These are phyloP conservation scores for Enteromius mattozi DNA, from an alignment of 2,797 vertebrate genomes.

Conservation along the genomic window DNA sequence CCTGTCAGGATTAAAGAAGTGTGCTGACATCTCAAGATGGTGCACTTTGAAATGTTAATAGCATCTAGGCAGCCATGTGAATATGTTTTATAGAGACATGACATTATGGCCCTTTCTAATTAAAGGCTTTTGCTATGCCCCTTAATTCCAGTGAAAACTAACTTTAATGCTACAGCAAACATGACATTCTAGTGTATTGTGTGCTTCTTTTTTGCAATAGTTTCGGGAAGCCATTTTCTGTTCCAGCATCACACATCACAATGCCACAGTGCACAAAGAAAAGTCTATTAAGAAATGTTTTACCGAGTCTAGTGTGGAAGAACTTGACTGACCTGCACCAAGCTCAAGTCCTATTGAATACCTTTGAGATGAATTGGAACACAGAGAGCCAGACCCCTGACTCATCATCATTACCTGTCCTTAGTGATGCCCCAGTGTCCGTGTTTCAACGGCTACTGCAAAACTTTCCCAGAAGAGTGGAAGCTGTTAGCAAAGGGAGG, in stretches of 20 bases:
- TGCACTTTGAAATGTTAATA: neutral
- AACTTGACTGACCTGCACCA: conserved; percentile 2
- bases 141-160: conserved; percentile 10
- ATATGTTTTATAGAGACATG: neutral
- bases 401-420: neutral
- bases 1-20: conserved; percentile 19
- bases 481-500: neutral
- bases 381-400: neutral
- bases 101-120: neutral
- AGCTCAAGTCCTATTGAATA: neutral
- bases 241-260: neutral
- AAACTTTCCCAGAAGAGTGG: neutral
- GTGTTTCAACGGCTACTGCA: neutral
- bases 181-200: neutral
- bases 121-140: neutral
- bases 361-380: neutral
- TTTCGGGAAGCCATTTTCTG: neutral
- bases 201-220: conserved; percentile 5
- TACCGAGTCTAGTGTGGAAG: neutral
- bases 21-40: neutral
- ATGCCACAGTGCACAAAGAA: neutral
- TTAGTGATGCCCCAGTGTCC: neutral
- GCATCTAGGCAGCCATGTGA: neutral
- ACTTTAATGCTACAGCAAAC: neutral
- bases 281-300: neutral